Conservation (phyloP, 2,797 vertebrate species). For the Rhynchonycteris naso region DNA sequence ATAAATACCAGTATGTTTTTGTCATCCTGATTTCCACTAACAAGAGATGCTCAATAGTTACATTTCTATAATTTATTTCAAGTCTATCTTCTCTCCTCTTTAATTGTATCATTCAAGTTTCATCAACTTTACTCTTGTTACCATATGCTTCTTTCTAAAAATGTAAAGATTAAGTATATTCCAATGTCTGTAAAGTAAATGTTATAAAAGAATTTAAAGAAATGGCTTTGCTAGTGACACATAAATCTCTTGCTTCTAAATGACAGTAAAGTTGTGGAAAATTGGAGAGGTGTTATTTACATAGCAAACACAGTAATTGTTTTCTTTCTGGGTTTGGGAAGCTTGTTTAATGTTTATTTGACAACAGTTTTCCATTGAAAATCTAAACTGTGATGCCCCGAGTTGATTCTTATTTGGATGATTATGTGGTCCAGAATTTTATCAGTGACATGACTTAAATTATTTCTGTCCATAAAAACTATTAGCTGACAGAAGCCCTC, state of each 20-base stretch:
- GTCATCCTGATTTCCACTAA: neutral
- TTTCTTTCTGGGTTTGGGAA: neutral
- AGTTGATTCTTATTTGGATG: neutral
- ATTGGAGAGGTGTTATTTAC: neutral
- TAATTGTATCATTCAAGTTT: neutral
- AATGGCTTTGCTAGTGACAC: neutral
- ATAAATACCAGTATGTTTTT: neutral
- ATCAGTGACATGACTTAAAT: neutral
- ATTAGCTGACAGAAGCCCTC: neutral
- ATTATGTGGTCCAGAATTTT: neutral
- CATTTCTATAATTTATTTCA: neutral
- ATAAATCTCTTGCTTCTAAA: neutral
- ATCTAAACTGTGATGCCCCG: too few species aligned
- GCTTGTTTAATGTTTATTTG: neutral
- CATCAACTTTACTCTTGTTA: neutral
- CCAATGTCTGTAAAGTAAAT: neutral
- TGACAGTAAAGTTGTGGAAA: neutral
- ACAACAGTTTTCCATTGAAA: neutral
- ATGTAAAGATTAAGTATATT: neutral
- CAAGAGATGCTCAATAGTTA: neutral
- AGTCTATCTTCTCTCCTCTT: neutral
- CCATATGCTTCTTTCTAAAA: neutral
- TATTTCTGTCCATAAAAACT: neutral
- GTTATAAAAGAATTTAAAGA: conserved; percentile 3
- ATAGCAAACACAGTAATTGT: neutral